A percentile compares a stretch with the other conserved stretches of the same genome.
Conservation (phyloP, 2,888 invertebrate species). For the Netelia virgata region DNA sequence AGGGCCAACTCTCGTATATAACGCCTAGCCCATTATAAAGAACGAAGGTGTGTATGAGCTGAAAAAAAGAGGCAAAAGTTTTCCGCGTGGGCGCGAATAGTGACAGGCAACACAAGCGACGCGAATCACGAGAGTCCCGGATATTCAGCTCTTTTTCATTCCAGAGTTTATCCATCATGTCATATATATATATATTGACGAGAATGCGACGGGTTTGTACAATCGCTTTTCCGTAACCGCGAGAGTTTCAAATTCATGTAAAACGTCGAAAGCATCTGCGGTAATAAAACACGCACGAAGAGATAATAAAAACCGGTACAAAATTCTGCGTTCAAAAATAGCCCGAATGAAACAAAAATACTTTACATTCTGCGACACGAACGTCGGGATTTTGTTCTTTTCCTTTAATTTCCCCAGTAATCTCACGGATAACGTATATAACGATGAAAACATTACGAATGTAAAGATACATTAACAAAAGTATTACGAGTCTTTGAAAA, state of each 20-base stretch:
- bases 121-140: background rate
- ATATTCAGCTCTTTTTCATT: conserved; percentile 11
- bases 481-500: conserved; percentile 24
- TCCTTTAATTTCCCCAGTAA: background rate
- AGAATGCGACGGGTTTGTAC: conserved; percentile 22
- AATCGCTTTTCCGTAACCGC: background rate
- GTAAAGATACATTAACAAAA: conserved; percentile 20
- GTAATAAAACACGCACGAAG: background rate
- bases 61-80: conserved; percentile 27
- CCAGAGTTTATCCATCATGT: background rate
- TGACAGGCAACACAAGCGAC: conserved; percentile 48
- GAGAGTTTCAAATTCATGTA: conserved; percentile 5
- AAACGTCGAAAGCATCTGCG: background rate
- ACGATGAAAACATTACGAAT: background rate
- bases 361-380: background rate
- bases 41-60: conserved; percentile 1
- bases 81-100: conserved; percentile 21
- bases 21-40: conserved; percentile 48
- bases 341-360: background rate
- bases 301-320: background rate
- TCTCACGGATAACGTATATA: background rate
- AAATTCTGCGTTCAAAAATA: background rate
- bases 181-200: background rate
- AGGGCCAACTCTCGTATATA: conserved; percentile 45
- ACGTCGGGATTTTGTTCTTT: background rate